These are phyloP conservation scores for Epinephelus awoara DNA, from an alignment of 2,797 vertebrate species.

Conservation along the genomic window DNA sequence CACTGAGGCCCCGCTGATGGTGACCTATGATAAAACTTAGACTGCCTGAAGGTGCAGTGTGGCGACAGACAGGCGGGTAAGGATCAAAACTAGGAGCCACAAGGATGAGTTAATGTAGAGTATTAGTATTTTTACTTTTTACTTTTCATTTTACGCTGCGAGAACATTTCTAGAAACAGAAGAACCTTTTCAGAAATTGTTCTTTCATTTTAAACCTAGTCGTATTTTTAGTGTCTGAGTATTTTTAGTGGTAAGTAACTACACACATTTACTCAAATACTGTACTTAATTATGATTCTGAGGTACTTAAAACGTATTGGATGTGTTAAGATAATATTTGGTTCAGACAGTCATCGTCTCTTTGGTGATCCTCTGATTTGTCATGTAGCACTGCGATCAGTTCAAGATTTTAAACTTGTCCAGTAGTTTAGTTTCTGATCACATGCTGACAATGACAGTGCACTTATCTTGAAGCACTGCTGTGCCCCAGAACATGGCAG, in stretches of 20 bases:
- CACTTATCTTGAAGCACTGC: neutral
- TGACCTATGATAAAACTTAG: neutral
- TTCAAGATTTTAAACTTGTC: neutral
- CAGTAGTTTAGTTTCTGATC: neutral
- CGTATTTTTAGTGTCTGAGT: neutral
- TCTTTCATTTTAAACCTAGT: neutral
- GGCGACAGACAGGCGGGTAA: neutral
- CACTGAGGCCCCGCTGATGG: slow-evolving; percentile 17
- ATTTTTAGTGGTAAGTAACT: no score
- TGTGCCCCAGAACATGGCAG: neutral
- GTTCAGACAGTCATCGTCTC: neutral
- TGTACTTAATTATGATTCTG: neutral
- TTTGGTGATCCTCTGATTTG: neutral
- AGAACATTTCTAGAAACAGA: neutral
- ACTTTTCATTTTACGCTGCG: neutral
- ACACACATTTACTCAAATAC: neutral
- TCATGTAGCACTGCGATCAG: neutral
- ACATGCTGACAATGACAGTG: neutral
- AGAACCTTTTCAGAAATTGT: neutral
- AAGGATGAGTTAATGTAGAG: neutral
- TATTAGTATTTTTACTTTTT: no score
- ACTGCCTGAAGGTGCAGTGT: neutral
- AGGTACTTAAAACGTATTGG: neutral
- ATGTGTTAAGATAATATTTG: neutral
- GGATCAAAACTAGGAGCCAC: neutral